Conservation (phyloP, 2,888 invertebrate genomes). For the Amphiduros pacificus region DNA sequence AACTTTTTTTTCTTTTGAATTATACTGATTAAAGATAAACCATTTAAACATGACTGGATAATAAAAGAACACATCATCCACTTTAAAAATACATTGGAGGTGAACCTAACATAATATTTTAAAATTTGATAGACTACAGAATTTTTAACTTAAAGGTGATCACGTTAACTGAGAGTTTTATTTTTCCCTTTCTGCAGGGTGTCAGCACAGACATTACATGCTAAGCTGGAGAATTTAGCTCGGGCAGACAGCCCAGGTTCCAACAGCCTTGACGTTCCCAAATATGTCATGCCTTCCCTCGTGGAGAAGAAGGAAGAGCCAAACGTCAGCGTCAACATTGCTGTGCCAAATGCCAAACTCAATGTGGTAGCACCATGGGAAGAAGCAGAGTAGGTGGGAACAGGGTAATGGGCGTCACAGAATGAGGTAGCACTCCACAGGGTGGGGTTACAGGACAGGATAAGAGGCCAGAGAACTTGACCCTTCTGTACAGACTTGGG, state of each 20-base stretch:
- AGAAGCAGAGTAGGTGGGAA: too few relatives aligned
- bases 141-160: not conserved
- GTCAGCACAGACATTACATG: slow-evolving; percentile 61
- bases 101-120: not conserved
- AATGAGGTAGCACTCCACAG: too few relatives aligned
- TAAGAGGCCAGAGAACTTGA: too few relatives aligned
- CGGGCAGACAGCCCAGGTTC: slow-evolving; percentile 4
- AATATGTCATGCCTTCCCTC: slow-evolving; percentile 2
- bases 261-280: slow-evolving; percentile 9
- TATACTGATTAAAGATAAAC: too few relatives aligned
- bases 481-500: too few relatives aligned
- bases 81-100: not conserved
- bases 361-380: slow-evolving; percentile 31
- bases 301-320: slow-evolving; percentile 8
- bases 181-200: not conserved
- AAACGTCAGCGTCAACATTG: slow-evolving; percentile 22
- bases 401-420: too few relatives aligned
- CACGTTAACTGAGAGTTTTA: not conserved
- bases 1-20: too few relatives aligned
- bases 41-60: too few relatives aligned
- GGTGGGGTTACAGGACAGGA: too few relatives aligned
- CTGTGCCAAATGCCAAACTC: slow-evolving; percentile 19
- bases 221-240: slow-evolving; percentile 39
- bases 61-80: too few relatives aligned
- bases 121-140: slow-evolving; percentile 3